A percentile compares a stretch with the other conserved stretches of the same genome.
These are phyloP conservation scores for Andrena camellia DNA, from an alignment of 2,888 invertebrate species.

Conservation along the genomic window DNA sequence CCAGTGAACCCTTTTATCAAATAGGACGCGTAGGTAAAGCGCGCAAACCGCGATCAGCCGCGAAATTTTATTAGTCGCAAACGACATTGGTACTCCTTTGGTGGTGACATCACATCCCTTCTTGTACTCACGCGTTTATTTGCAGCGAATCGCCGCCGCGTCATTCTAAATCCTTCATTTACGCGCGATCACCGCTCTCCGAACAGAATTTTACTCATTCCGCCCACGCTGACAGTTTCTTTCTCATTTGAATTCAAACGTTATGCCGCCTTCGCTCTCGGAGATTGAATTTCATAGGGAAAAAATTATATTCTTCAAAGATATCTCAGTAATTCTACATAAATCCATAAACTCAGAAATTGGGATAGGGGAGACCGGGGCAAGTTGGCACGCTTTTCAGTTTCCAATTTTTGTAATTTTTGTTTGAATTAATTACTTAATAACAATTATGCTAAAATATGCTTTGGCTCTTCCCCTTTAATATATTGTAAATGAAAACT, in stretches of 20 bases:
- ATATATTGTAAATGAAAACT: no score
- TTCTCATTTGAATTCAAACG: constrained; percentile 29
- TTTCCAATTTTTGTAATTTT: no score
- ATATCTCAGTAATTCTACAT: background rate
- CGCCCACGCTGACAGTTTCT: constrained; percentile 34
- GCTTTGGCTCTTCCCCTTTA: no score
- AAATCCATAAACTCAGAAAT: no score
- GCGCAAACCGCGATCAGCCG: constrained; percentile 26
- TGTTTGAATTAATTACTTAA: no score
- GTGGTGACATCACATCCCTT: constrained; percentile 68
- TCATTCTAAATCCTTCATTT: constrained; percentile 65
- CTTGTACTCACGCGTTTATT: constrained; percentile 61
- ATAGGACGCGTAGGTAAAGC: background rate
- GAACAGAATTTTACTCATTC: constrained; percentile 29
- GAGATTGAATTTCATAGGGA: constrained; percentile 14
- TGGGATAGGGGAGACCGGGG: no score
- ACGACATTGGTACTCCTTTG: constrained; percentile 68
- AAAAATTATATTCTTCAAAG: background rate
- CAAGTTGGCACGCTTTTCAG: no score
- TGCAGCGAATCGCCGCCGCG: constrained; percentile 56
- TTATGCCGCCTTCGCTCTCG: background rate
- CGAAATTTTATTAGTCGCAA: constrained; percentile 58
- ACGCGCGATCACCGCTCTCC: constrained; percentile 27
- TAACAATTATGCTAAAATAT: no score
- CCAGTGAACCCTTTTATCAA: background rate